Percentiles rank a stretch among this genome's conserved stretches.
Conservation (phyloP, 2,797 vertebrate species). For the Odontamblyopus lacepedii region DNA sequence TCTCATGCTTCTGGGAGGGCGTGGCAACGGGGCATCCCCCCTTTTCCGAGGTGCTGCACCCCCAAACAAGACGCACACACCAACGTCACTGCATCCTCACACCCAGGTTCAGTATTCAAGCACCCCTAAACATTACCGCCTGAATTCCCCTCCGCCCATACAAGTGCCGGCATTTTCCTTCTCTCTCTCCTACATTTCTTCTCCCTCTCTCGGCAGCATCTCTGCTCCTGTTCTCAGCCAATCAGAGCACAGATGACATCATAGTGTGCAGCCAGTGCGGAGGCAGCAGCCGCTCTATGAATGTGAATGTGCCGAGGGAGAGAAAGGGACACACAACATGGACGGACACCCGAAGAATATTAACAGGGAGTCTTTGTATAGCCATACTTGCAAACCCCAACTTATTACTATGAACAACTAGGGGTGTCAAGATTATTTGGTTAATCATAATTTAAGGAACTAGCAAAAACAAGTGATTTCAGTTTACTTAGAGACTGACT, state of each 20-base stretch:
- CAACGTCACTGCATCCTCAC: slow-evolving; percentile 72
- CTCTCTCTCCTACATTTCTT: slow-evolving; percentile 48
- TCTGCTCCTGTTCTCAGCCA: slow-evolving; percentile 71
- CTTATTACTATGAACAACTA: neutral
- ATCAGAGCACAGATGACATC: slow-evolving; percentile 78
- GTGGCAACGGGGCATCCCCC: slow-evolving; percentile 64
- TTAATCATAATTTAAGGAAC: neutral
- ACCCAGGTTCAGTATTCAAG: slow-evolving; percentile 57
- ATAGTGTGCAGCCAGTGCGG: slow-evolving; percentile 78
- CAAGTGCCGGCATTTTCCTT: slow-evolving; percentile 92
- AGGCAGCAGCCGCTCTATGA: slow-evolving; percentile 53
- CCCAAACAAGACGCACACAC: slow-evolving; percentile 55
- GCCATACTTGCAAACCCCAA: slow-evolving; percentile 24
- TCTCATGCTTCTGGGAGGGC: slow-evolving; percentile 85
- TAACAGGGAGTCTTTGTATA: slow-evolving; percentile 59
- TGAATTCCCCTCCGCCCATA: slow-evolving; percentile 79
- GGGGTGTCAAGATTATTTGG: neutral
- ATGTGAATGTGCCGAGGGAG: slow-evolving; percentile 42
- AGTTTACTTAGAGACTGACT: too few species aligned
- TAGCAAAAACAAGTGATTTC: neutral
- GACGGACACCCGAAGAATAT: slow-evolving; percentile 69
- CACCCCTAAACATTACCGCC: slow-evolving; percentile 65
- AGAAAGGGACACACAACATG: slow-evolving; percentile 39
- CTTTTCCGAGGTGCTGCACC: slow-evolving; percentile 57
- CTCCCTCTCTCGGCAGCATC: slow-evolving; percentile 58